These are phyloP conservation scores for Glandiceps talaboti DNA, from an alignment of 53 echinoderm and acorn worm species.

Conservation along the genomic window DNA sequence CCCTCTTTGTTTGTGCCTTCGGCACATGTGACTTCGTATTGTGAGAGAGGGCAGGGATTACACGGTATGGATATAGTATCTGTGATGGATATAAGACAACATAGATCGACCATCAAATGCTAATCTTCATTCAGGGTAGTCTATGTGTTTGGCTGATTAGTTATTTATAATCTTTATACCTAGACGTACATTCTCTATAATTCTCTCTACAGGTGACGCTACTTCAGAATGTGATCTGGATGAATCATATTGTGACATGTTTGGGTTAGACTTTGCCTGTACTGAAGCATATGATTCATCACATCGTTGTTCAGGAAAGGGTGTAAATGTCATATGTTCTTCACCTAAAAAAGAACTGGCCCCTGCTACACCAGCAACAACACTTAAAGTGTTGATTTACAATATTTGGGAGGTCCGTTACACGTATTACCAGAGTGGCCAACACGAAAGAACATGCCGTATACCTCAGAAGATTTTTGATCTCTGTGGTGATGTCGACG, in stretches of 20 bases:
- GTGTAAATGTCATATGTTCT: slow-evolving; percentile 50
- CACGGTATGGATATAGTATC: no score
- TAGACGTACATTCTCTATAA: no score
- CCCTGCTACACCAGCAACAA: slow-evolving; percentile 46
- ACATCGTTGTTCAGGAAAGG: slow-evolving; percentile 22
- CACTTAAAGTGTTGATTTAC: slow-evolving; percentile 51
- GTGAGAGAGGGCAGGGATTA: no score
- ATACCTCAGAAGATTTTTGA: slow-evolving; percentile 34
- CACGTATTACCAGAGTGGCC: slow-evolving; percentile 58
- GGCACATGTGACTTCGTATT: no score
- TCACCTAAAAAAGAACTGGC: slow-evolving; percentile 26
- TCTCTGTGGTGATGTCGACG: slow-evolving; percentile 60
- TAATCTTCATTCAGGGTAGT: no score
- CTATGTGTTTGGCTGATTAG: no score
- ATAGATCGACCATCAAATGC: no score
- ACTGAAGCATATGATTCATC: slow-evolving; percentile 24
- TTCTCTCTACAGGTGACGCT: slow-evolving; percentile 18
- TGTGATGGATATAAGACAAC: no score
- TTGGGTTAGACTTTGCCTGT: slow-evolving; percentile 62
- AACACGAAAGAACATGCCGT: slow-evolving; percentile 81
- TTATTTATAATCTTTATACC: no score
- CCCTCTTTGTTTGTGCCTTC: no score
- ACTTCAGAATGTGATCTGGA: slow-evolving; percentile 36
- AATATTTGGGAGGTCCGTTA: slow-evolving; percentile 80
- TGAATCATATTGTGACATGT: slow-evolving; percentile 41